A percentile compares a stretch with the other conserved stretches of the same genome.
Evolutionary conservation across 2,113 vertebrate genomes (phyloP).

Genomic region (Thomomys bottae): DNA sequence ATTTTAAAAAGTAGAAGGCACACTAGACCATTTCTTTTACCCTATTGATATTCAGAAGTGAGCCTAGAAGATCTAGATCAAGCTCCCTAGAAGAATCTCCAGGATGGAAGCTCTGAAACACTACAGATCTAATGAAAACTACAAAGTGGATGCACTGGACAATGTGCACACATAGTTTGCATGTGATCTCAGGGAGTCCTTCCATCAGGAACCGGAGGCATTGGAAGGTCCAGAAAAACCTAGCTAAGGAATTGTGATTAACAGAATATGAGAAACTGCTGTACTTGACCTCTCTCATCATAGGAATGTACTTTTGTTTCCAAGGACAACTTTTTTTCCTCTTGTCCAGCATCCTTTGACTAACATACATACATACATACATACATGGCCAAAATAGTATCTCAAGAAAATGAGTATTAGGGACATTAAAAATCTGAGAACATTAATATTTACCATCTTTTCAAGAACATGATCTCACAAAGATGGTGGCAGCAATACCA

Average conservation of each 20-base stretch:
- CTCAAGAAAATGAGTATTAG: background rate
- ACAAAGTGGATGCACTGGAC: background rate
- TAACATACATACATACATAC: background rate
- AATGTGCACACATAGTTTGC: background rate
- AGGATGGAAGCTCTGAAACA: background rate
- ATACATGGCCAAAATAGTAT: background rate
- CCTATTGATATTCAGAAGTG: background rate
- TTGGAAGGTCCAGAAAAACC: fast-evolving
- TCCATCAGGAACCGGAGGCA: background rate
- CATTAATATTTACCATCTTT: background rate
- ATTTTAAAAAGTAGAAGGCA: background rate
- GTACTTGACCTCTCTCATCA: background rate
- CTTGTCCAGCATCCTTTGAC: fast-evolving
- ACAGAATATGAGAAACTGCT: background rate
- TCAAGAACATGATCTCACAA: background rate
- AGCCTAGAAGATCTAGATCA: fast-evolving
- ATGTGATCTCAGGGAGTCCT: background rate
- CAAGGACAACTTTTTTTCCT: background rate
- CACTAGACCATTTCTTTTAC: background rate
- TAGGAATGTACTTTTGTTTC: background rate
- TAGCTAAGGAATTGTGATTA: background rate
- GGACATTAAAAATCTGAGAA: background rate
- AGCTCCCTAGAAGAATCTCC: background rate
- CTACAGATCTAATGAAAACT: background rate
- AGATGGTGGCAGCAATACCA: background rate